phyloP scores from a whole-genome alignment of 2,888 invertebrate species.

The Zygogramma bicolorata region DNA sequence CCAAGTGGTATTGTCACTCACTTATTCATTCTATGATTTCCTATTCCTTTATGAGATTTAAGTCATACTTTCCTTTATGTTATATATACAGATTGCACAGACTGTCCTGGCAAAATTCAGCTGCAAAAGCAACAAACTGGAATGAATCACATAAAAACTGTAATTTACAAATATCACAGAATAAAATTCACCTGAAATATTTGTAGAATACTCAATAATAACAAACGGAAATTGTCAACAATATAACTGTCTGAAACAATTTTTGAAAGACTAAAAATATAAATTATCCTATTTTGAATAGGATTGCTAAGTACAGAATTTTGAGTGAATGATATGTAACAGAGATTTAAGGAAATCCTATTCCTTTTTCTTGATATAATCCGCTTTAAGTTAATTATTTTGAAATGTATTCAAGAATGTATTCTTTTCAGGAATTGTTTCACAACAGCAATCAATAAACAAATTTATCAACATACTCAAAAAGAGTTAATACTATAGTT shows the following conservation, averaged over 20 bases:
- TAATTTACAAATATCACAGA: slow-evolving; percentile 23
- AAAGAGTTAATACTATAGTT: slow-evolving; percentile 65
- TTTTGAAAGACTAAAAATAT: not conserved
- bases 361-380: not conserved
- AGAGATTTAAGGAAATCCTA: too few relatives aligned
- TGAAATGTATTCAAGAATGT: not conserved
- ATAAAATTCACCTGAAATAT: slow-evolving; percentile 28
- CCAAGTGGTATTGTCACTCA: not conserved
- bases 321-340: too few relatives aligned
- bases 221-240: slow-evolving; percentile 18
- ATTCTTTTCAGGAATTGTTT: not conserved
- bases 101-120: slow-evolving; percentile 59
- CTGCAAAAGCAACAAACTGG: slow-evolving; percentile 37
- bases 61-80: slow-evolving; percentile 28
- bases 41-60: slow-evolving; percentile 14
- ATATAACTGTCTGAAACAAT: not conserved
- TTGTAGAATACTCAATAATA: slow-evolving; percentile 24
- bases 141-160: slow-evolving; percentile 43
- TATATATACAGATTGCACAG: slow-evolving; percentile 63
- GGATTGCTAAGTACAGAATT: not conserved
- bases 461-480: not conserved
- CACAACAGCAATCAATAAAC: not conserved
- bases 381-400: too few relatives aligned
- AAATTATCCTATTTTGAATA: not conserved
- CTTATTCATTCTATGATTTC: not conserved